These are phyloP conservation scores for Listronotus bonariensis DNA, from an alignment of 1,140 invertebrate species.

Conservation along the genomic window DNA sequence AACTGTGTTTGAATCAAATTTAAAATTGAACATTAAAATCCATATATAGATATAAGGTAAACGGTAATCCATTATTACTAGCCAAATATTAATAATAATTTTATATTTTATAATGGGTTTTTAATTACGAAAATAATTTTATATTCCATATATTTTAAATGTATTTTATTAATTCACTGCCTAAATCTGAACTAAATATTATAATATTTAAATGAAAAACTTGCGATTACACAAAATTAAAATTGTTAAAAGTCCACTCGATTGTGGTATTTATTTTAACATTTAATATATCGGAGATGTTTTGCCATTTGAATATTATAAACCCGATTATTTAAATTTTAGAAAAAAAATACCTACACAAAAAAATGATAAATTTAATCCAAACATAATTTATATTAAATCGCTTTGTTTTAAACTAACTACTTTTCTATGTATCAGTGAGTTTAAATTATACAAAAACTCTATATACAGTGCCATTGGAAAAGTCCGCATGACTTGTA, in stretches of 20 bases:
- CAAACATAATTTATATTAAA: too few species aligned
- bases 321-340: slow-evolving; percentile 6
- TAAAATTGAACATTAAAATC: slow-evolving; percentile 31
- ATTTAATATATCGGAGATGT: slow-evolving; percentile 25
- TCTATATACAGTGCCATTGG: too few species aligned
- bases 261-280: slow-evolving; percentile 34
- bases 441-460: too few species aligned
- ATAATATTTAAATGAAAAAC: slow-evolving; percentile 35
- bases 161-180: slow-evolving; percentile 34
- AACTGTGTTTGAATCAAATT: slow-evolving; percentile 19
- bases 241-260: slow-evolving; percentile 35
- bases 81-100: slow-evolving; percentile 36
- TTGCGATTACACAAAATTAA: slow-evolving; percentile 31
- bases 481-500: too few species aligned
- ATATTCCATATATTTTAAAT: slow-evolving; percentile 37
- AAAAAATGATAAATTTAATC: too few species aligned
- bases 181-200: slow-evolving; percentile 27
- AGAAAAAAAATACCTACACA: neutral
- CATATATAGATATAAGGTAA: slow-evolving; percentile 30
- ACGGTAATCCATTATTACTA: slow-evolving; percentile 35
- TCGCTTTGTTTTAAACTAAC: too few species aligned
- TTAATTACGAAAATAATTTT: slow-evolving; percentile 37
- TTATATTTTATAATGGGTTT: slow-evolving; percentile 34
- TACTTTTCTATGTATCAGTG: too few species aligned
- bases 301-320: neutral